A percentile compares a stretch with the other conserved stretches of the same genome.
Conservation (phyloP, 2,888 invertebrate genomes). For the Pseudolycoriella hygida region DNA sequence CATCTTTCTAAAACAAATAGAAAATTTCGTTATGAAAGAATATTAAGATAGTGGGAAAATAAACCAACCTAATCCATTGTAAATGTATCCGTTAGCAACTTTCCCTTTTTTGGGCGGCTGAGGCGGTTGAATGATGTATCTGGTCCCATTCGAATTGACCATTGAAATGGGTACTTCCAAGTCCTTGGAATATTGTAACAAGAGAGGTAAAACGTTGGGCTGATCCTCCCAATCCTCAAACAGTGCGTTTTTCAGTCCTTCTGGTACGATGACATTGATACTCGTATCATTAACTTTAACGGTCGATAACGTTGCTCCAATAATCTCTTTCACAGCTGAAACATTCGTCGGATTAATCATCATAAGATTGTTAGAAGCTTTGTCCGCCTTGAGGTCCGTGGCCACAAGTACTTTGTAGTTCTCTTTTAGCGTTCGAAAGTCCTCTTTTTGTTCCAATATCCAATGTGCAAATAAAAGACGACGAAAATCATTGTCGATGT, state of each 20-base stretch:
- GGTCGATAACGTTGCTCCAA: slow-evolving; percentile 20
- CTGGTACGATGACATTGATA: slow-evolving; percentile 24
- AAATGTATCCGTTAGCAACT: slow-evolving; percentile 20
- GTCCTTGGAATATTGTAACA: slow-evolving; percentile 23
- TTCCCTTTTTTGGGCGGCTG: slow-evolving; percentile 21
- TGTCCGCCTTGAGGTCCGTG: slow-evolving; percentile 10
- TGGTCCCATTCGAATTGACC: slow-evolving; percentile 19
- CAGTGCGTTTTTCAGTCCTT: slow-evolving; percentile 20
- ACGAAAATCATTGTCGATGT: slow-evolving; percentile 18
- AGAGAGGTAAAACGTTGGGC: slow-evolving; percentile 19
- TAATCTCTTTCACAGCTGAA: slow-evolving; percentile 14
- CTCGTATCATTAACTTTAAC: slow-evolving; percentile 20
- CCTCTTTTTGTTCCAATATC: slow-evolving; percentile 18
- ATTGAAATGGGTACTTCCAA: slow-evolving; percentile 23
- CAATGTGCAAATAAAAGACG: slow-evolving; percentile 26
- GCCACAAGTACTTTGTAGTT: slow-evolving; percentile 18
- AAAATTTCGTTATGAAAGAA: background rate
- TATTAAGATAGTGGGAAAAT: slow-evolving; percentile 2
- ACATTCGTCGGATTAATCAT: slow-evolving; percentile 21
- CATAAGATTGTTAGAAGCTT: slow-evolving; percentile 10
- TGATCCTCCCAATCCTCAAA: slow-evolving; percentile 24
- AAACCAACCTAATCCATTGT: slow-evolving; percentile 12
- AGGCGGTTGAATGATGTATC: slow-evolving; percentile 23
- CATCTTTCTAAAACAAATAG: slow-evolving; percentile 30
- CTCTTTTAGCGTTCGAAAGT: slow-evolving; percentile 19